Percentiles rank a stretch among this genome's conserved stretches.
Conservation (phyloP, 2,888 invertebrate species). For the Ashinkailepas kermadecensis region DNA sequence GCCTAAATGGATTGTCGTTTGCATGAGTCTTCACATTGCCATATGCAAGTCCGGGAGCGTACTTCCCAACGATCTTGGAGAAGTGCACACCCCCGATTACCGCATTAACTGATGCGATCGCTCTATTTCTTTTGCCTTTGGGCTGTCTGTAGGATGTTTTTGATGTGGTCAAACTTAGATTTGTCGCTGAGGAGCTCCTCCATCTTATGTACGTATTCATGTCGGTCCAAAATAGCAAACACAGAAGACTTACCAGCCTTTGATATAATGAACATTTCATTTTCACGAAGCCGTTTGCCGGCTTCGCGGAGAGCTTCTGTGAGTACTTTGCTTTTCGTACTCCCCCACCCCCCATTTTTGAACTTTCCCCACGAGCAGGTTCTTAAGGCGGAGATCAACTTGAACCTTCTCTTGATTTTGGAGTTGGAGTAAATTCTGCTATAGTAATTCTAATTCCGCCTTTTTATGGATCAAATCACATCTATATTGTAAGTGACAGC, state of each 20-base stretch:
- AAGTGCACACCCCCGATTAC: background rate
- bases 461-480: background rate
- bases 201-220: background rate
- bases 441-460: background rate
- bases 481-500: background rate
- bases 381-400: background rate
- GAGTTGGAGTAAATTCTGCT: background rate
- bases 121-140: background rate
- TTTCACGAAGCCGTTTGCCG: background rate
- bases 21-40: background rate
- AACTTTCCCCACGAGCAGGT: background rate
- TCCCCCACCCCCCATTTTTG: background rate
- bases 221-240: background rate
- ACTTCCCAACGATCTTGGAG: background rate
- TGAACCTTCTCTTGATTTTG: background rate
- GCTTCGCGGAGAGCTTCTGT: background rate
- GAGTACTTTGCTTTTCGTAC: background rate
- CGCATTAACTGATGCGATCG: background rate
- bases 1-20: background rate
- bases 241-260: background rate
- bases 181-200: background rate
- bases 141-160: background rate
- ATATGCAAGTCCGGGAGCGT: background rate
- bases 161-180: background rate
- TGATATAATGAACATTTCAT: background rate